Evolutionary conservation across 1,140 invertebrate species (phyloP), one percentile per base, ranked within the genome.

Genomic region (Parapsyche elsis): DNA sequence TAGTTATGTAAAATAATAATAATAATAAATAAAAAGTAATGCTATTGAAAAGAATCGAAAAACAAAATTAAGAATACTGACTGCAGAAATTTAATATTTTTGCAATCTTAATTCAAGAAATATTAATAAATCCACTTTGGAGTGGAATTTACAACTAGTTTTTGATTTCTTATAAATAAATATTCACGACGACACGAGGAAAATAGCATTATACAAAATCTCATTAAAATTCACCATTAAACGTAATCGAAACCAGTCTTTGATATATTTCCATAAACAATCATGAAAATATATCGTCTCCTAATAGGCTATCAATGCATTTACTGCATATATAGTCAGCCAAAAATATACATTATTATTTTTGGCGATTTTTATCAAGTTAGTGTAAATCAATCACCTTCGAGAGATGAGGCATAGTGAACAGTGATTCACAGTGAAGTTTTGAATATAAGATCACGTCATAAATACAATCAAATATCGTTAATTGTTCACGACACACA

Each of bases 211-310:
- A 21, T 57, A 77, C 16, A 77, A 77, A 77, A 77, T 77, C 75
- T 77, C 75, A 77, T 30, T 26, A n/a, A 67, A 67, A 67, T 26
- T 67, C 64, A 67, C 64, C 64, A 67, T 67, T 23, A 12, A 67
- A 24, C 24, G 12, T 67, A 23, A 67, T 67, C 24, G 24, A 75
- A 57, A 75, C 45, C 49, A 53, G 45, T 75, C 44, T 75, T 75
- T 57, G 57, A 77, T 67, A 77, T 14, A 19, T 64, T 77, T 64
- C 75, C 59, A 77, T 77, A 77, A 64, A 77, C 24, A 77, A 77
- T 77, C 75, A 77, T 77, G 75, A 64, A 77, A 77, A 64, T 30
- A 30, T 61, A 61, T 61, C 21, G 9, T 61, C 16, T 24, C 24
- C 64, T 46, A 73, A 46, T 38, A 73, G n/a, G n/a, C 16, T 73